Evolutionary conservation across 2,888 invertebrate genomes (phyloP), one percentile per base, ranked within the genome.

Genomic region (Cantharis lateralis): DNA sequence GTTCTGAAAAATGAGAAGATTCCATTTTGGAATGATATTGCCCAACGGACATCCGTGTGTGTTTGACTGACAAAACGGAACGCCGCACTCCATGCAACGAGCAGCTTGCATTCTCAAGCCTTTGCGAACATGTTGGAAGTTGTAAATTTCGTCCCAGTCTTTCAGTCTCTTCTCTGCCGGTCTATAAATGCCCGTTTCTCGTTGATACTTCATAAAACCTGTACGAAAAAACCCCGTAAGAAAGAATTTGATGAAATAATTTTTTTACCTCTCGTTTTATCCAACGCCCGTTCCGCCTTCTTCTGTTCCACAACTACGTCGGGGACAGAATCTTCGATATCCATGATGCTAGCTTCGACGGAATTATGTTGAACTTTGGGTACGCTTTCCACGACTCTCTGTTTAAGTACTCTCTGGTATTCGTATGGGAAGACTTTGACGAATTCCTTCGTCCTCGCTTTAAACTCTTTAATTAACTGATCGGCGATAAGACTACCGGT

Each of bases 11-110:
- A 99, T 92, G 16, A 99, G 92, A 86, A 98, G 97, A 89, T 99
- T 99, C 98, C 98, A 99, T 89, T 98, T 98, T 72, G 99, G 99
- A 82, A 99, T 98, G 82, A 99, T 97, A 88, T 99, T 99, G 32
- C 98, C 98, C 62, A 99, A 91, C 0, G 99, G 99, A 87, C 99
- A 99, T 69, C 99, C 99, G 87, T 98, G 96, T 62, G 92, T 91
- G 79, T 92, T 92, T 61, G 96, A 96, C 87, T 97, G 97, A 86
- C 99, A 99, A 90, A 98, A 98, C 10, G 98, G 98, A n/a, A 99
- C 98, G 20, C 99, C 99, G 88, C 99, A 99, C 86, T 99, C 99
- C 99, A 99, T 99, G 87, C 99, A 99, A 64, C 98, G 91, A 0
- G 98, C 97, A 1, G 98, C 97, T 87, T 98, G 98, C 10, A 94